Evolutionary conservation across 2,113 vertebrate genomes (phyloP), one percentile per base, ranked within the genome.

Genomic region (Morone chrysops): DNA sequence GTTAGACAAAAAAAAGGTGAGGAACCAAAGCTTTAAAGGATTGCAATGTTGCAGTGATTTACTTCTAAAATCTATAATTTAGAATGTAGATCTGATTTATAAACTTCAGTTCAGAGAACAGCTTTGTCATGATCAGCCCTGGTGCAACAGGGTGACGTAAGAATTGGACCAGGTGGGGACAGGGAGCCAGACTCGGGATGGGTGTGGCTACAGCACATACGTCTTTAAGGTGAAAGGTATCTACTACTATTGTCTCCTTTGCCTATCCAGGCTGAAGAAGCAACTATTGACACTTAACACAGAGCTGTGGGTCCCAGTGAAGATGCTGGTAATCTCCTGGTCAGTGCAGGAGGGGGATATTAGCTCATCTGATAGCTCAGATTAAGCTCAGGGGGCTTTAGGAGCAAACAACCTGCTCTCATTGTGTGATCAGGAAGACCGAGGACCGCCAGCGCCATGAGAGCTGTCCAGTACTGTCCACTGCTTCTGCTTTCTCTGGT

Each of bases 361-460:
- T 94, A 87, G 85, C 84, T 88, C 83, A 69, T 94, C 90, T 83
- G 79, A 89, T 92, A 87, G 85, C 72, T 13, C 59, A 94, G 94
- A 96, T 93, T 95, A 95, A 93, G 92, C 87, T 95, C 92, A 91
- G 78, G 78, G 86, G 88, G 82, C 82, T 95, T 94, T 93, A 84
- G 87, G 86, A 90, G 87, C 94, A 94, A 96, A 95, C 95, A 96
- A 92, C 70, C 87, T 92, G 87, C 88, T 95, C 95, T 92, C 89
- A 84, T 90, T 88, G 91, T 79, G 85, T 86, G 83, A 93, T 92
- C 89, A 83, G 75, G 92, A 62, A 90, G 77, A 63, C 87, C 74
- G 54, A 82, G 84, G 67, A 91, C 77, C 89, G 82, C 72, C 90
- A 89, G 81, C 90, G 76, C 61, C 93, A 97, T 97, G 97, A 90